A percentile compares a stretch with the other conserved stretches of the same genome.
These are phyloP conservation scores for Carterocephalus palaemon DNA, from an alignment of 2,888 invertebrate species.

Conservation along the genomic window DNA sequence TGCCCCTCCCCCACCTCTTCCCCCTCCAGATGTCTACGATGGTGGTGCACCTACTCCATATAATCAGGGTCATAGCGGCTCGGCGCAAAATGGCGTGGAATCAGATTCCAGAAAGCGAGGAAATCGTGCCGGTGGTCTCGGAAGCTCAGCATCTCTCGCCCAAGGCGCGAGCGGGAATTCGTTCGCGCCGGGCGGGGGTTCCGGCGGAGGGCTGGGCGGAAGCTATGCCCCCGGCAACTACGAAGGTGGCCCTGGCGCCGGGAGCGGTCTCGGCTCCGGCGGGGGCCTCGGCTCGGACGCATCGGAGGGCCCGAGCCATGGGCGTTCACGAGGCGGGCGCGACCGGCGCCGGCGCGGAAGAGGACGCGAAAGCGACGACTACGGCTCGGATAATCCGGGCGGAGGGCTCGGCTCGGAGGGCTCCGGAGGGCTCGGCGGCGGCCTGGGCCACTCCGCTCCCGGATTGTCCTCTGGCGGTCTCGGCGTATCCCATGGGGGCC, in stretches of 20 bases:
- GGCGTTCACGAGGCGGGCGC: constrained; percentile 52
- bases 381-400: constrained; percentile 42
- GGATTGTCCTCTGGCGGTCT: constrained; percentile 66
- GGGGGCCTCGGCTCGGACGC: constrained; percentile 38
- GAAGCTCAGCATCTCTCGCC: constrained; percentile 40
- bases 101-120: constrained; percentile 73
- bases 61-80: constrained; percentile 57
- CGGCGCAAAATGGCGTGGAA: constrained; percentile 64
- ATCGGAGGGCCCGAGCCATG: constrained; percentile 37
- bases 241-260: constrained; percentile 37
- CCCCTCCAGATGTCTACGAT: constrained; percentile 51
- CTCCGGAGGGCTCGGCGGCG: constrained; percentile 50
- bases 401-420: constrained; percentile 39
- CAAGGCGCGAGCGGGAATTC: constrained; percentile 39
- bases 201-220: constrained; percentile 42
- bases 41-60: constrained; percentile 40
- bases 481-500: constrained; percentile 68
- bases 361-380: constrained; percentile 61
- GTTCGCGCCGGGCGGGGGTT: constrained; percentile 42
- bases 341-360: constrained; percentile 68
- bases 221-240: constrained; percentile 30
- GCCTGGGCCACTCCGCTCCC: constrained; percentile 47
- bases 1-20: constrained; percentile 64
- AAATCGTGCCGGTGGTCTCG: constrained; percentile 46
- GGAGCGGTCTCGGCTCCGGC: constrained; percentile 24